A percentile compares a stretch with the other conserved stretches of the same genome.
Conservation (phyloP, 2,113 vertebrate species). For the Cinclus mexicanus region DNA sequence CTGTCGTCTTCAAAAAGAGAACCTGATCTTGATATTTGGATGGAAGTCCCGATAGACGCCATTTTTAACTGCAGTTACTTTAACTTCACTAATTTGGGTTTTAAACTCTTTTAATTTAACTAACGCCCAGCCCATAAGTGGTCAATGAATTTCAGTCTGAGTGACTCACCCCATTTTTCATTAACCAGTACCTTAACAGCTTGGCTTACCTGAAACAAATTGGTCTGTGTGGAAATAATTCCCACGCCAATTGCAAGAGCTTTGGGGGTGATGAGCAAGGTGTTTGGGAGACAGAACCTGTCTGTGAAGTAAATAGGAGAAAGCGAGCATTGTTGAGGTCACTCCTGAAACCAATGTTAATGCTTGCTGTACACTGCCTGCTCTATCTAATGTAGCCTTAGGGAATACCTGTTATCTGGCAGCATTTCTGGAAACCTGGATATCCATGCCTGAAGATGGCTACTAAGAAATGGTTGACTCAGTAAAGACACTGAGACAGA, state of each 20-base stretch:
- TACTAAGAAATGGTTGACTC: background rate
- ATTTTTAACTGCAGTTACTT: background rate
- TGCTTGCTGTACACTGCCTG: background rate
- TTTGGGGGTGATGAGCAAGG: background rate
- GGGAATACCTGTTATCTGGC: background rate
- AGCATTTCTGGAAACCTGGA: background rate
- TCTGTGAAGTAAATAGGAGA: background rate
- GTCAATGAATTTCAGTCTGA: background rate
- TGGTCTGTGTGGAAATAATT: background rate
- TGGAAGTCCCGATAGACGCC: background rate
- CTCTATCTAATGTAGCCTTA: rapidly evolving
- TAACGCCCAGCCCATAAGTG: background rate
- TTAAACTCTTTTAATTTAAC: background rate
- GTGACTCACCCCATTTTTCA: background rate
- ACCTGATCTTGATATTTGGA: background rate
- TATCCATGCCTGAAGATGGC: background rate
- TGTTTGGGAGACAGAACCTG: background rate
- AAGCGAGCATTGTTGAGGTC: background rate
- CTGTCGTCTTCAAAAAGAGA: background rate
- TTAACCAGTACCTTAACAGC: background rate
- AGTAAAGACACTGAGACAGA: background rate
- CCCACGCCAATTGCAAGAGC: background rate
- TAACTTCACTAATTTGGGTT: background rate
- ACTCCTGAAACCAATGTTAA: background rate
- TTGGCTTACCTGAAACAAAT: background rate